Percentiles rank a stretch among this genome's conserved stretches.
Evolutionary conservation across 2,113 vertebrate species (phyloP).

Genomic region (Alces alces): DNA sequence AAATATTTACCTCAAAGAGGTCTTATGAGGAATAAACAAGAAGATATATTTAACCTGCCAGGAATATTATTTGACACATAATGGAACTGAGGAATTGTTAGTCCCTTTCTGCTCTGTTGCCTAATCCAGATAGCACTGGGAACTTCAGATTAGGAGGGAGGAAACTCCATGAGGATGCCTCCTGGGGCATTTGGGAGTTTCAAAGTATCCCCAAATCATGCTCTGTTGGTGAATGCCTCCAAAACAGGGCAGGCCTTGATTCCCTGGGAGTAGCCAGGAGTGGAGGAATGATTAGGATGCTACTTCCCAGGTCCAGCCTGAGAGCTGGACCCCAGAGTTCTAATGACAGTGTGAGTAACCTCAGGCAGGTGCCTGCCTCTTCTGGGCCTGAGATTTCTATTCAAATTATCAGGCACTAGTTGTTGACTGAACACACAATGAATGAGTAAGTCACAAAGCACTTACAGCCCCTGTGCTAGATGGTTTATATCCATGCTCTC

Average conservation of each 20-base stretch:
- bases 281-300: not conserved
- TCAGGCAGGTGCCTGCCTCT: not conserved
- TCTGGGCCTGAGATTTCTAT: not conserved
- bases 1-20: not conserved
- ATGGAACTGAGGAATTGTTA: not conserved
- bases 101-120: not conserved
- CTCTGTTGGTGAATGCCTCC: not conserved
- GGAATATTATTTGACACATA: not conserved
- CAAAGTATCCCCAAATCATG: not conserved
- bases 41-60: not conserved
- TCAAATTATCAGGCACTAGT: not conserved
- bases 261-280: too few relatives aligned
- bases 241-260: not conserved
- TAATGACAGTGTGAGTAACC: not conserved
- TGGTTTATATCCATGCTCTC: not conserved
- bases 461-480: not conserved
- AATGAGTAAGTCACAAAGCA: not conserved
- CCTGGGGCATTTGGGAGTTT: not conserved
- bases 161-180: not conserved
- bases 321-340: not conserved
- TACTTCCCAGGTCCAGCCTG: not conserved
- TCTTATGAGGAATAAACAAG: not conserved
- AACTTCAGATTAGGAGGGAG: not conserved
- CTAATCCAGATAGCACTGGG: not conserved
- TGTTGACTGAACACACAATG: not conserved